phyloP scores from a whole-genome alignment of 2,113 vertebrate genomes.

The Centropristis striata region DNA sequence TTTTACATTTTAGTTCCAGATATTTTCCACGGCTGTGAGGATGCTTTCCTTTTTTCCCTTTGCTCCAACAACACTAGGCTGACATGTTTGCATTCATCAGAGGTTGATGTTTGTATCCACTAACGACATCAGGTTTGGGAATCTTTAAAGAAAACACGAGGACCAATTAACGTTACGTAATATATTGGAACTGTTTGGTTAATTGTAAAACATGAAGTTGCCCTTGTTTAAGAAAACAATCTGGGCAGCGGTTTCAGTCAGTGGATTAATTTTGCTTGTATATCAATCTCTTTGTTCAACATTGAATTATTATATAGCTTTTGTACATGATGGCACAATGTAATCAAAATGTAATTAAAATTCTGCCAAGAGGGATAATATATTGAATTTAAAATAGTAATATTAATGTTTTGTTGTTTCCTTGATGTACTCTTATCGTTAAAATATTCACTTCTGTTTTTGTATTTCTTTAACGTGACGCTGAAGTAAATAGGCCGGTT shows the following conservation, averaged over 20 bases:
- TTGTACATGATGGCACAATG: constrained; percentile 57
- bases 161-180: neutral
- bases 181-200: constrained; percentile 9
- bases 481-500: constrained; percentile 29
- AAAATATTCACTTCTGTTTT: constrained; percentile 55
- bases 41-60: neutral
- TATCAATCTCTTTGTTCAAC: constrained; percentile 37
- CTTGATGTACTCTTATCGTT: constrained; percentile 52
- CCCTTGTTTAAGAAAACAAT: neutral
- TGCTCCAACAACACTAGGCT: neutral
- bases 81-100: neutral
- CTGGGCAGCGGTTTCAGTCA: constrained; percentile 3
- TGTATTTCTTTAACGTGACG: constrained; percentile 53
- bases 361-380: constrained; percentile 33
- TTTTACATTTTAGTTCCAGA: neutral
- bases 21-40: constrained; percentile 5
- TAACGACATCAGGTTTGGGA: neutral
- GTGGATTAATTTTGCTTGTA: constrained; percentile 40
- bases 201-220: neutral
- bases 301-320: constrained; percentile 52
- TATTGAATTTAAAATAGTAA: constrained; percentile 49
- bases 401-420: constrained; percentile 62
- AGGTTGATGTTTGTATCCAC: neutral
- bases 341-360: constrained; percentile 47
- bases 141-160: neutral